Evolutionary conservation across 92 coral and sea anemone species (phyloP).

Genomic region (Porites lobata): DNA sequence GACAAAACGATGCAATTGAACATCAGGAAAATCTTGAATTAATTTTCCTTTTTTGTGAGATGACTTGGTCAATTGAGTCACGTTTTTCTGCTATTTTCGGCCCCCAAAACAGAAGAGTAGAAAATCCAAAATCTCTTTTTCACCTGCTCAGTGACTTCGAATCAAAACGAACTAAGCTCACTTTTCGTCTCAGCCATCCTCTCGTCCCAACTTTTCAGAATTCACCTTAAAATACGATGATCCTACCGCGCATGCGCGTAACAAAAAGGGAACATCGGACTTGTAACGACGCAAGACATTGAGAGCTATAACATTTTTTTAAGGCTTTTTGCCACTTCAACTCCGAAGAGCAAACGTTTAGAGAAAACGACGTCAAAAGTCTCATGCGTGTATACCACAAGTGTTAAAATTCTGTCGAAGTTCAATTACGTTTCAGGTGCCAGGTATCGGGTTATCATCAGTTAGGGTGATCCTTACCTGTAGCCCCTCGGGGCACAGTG

Average conservation of each 20-base stretch:
- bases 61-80: too few species aligned
- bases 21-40: too few species aligned
- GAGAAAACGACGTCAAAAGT: too few species aligned
- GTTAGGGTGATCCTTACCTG: slow-evolving; percentile 99
- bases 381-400: slow-evolving; percentile 7
- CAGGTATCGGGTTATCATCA: slow-evolving; percentile 42
- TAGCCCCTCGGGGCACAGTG: slow-evolving; percentile 95
- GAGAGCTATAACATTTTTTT: not conserved
- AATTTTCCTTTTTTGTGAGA: too few species aligned
- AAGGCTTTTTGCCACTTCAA: not conserved
- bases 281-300: not conserved
- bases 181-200: not conserved
- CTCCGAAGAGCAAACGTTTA: not conserved
- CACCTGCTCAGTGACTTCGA: not conserved
- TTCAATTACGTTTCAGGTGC: not conserved
- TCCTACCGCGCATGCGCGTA: slow-evolving; percentile 36
- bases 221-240: not conserved
- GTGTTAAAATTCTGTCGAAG: not conserved
- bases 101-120: too few species aligned
- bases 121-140: too few species aligned
- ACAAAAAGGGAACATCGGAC: not conserved
- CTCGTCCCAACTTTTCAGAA: not conserved
- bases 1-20: too few species aligned
- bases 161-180: not conserved
- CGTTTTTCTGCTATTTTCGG: too few species aligned